Evolutionary conservation across 2,113 vertebrate genomes (phyloP), one percentile per base, ranked within the genome.

Genomic region (Columba janthina): DNA sequence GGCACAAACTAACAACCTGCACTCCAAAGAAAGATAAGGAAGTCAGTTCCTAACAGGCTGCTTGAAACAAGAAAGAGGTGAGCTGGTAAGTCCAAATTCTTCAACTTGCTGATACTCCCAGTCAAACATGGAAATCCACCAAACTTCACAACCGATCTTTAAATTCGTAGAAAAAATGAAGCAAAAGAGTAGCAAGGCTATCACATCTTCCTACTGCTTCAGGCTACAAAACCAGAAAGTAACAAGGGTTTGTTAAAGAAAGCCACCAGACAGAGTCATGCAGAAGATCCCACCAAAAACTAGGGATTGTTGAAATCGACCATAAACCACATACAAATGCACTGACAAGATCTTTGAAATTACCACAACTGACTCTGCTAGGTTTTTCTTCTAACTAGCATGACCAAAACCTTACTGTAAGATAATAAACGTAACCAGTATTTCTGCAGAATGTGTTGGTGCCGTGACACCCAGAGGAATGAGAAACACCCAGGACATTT

Each of bases 381-480:
- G 25, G 58, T 46, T 61, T 46, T 46, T 46, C 13, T 46, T 46
- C 18, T 46, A 10, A 46, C 18, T 38, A 87, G 12, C 7, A 46
- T 15, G 21, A 65, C 5, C 44, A 74, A 78, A 83, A 65, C 34
- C 28, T 56, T 46, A 34, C 56, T 54, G n/a, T 17, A 64, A 70
- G 20, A 65, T n/a, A 64, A 90, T 38, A 0, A 7, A 20, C 2
- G 0, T 19, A 70, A 26, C 2, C 26, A 64, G 38, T 20, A 34
- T 26, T 74, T 79, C 17, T 83, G 56, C 44, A 58, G 72, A 87
- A 36, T 0, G 0, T 31, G 31, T 22, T 74, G 50, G 20, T 70
- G 22, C 8, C 36, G 36, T 0, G 0, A 4, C 34, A 83, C 15
- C 24, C 6, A 5, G 11, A 74, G 15, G 28, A 42, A 38, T 0